Conservation (phyloP, 2,113 vertebrate species). For the Catharus fuscescens region DNA sequence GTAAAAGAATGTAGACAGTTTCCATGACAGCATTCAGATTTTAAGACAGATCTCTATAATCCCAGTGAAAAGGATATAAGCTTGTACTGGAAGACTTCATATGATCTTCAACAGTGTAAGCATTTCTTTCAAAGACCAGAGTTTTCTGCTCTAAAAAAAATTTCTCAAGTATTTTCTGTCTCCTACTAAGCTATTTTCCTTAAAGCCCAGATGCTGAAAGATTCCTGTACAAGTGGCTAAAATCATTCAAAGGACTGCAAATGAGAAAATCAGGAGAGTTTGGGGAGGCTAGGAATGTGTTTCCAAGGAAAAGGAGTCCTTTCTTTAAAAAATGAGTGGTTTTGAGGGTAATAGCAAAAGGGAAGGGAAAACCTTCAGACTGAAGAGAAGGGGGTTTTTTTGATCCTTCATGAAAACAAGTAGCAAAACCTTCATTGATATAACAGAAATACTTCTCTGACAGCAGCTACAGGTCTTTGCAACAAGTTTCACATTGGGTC, state of each 20-base stretch:
- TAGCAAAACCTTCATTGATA: not conserved
- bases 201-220: not conserved
- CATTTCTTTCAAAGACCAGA: not conserved
- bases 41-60: not conserved
- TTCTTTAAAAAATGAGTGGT: accelerated
- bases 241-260: not conserved
- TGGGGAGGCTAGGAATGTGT: not conserved
- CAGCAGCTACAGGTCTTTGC: not conserved
- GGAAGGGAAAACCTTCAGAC: not conserved
- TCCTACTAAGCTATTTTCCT: not conserved
- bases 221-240: not conserved
- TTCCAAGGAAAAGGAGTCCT: not conserved
- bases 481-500: not conserved
- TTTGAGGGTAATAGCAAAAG: not conserved
- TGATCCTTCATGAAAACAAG: not conserved
- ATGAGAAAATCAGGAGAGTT: not conserved
- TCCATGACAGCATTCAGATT: not conserved
- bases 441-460: not conserved
- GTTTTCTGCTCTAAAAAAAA: not conserved
- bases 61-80: not conserved
- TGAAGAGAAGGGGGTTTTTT: not conserved
- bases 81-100: not conserved
- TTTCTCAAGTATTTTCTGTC: not conserved
- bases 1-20: not conserved
- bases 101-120: not conserved